Percentiles rank a stretch among this genome's conserved stretches.
Conservation (phyloP, 2,113 vertebrate species). For the Sturnira hondurensis region DNA sequence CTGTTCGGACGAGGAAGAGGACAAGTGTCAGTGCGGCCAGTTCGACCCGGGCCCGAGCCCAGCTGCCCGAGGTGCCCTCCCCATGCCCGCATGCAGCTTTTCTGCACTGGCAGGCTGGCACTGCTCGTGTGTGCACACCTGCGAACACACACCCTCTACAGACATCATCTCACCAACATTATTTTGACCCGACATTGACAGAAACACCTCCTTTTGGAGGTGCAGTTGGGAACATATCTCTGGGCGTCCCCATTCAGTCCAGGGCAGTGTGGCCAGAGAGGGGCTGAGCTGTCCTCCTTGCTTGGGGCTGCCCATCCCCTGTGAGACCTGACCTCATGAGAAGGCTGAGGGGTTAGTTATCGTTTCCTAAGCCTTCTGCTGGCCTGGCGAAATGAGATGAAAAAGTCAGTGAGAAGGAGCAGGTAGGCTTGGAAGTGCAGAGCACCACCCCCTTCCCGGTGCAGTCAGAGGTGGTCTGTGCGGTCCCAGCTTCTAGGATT, state of each 20-base stretch:
- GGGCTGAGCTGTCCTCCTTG: not conserved
- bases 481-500: not conserved
- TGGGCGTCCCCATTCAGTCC: not conserved
- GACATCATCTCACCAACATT: not conserved
- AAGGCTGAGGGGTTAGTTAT: not conserved
- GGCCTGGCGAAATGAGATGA: not conserved
- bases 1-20: not conserved
- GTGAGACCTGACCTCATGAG: not conserved
- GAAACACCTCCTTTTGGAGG: not conserved
- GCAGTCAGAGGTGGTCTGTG: not conserved
- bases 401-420: not conserved
- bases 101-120: not conserved
- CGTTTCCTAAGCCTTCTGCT: not conserved
- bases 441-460: fast-evolving
- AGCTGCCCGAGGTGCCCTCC: fast-evolving
- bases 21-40: not conserved
- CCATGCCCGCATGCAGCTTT: not conserved
- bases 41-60: not conserved
- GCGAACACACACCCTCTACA: not conserved
- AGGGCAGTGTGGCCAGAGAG: not conserved
- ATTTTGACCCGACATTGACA: not conserved
- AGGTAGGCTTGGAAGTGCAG: not conserved
- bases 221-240: not conserved
- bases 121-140: not conserved
- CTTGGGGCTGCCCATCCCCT: not conserved